Conservation (phyloP, 1,140 invertebrate species). For the Muscidifurax raptorellus region DNA sequence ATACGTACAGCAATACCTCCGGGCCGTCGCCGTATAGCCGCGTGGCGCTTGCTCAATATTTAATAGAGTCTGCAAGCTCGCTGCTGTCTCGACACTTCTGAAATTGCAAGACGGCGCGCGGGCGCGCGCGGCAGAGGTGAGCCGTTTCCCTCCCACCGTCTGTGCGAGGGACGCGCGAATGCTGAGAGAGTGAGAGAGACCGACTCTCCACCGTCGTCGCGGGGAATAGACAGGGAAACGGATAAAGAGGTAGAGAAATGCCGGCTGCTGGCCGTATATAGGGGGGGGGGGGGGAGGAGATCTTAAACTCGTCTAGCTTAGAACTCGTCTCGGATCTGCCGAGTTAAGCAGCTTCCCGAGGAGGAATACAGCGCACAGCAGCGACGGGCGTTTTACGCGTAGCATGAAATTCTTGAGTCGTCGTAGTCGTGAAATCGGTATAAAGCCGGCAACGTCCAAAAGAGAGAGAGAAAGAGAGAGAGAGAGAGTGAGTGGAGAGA, state of each 20-base stretch:
- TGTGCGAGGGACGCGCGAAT: conserved; percentile 12
- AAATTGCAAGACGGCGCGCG: conserved; percentile 69
- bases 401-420: conserved; percentile 49
- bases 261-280: not conserved
- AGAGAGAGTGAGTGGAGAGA: not conserved
- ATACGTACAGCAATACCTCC: not conserved
- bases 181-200: not conserved
- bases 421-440: not conserved
- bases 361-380: conserved; percentile 48
- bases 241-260: conserved; percentile 34
- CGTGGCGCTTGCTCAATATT: conserved; percentile 72
- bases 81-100: conserved; percentile 74
- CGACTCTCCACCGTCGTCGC: not conserved
- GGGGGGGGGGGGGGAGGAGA: conserved; percentile 55
- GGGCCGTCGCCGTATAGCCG: no score
- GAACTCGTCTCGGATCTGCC: conserved; percentile 57
- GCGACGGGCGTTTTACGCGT: conserved; percentile 57
- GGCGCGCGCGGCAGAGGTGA: not conserved
- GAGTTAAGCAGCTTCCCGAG: conserved; percentile 66
- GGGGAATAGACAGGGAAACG: conserved; percentile 38
- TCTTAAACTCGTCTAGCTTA: conserved; percentile 59
- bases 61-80: conserved; percentile 71
- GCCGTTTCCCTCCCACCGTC: conserved; percentile 5
- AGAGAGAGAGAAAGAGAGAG: not conserved
- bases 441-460: not conserved